phyloP scores from a whole-genome alignment of 2,797 vertebrate species.

The Clamator glandarius region DNA sequence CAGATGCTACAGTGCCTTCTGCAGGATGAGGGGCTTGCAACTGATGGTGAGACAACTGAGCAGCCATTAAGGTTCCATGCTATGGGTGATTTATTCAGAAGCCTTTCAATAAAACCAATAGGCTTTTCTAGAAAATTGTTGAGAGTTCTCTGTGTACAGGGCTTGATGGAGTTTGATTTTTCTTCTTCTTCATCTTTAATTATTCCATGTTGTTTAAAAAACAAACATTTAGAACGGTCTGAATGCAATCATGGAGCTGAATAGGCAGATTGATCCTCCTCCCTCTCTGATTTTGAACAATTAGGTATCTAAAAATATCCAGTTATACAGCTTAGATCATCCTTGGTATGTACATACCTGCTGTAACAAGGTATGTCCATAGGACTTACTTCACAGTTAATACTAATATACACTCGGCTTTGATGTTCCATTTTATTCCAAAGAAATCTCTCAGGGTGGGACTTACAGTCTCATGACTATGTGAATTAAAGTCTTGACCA shows the following conservation, averaged over 20 bases:
- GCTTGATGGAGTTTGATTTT: neutral
- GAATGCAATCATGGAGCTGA: neutral
- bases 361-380: neutral
- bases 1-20: neutral
- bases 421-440: neutral
- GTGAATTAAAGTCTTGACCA: neutral
- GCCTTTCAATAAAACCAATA: neutral
- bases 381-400: neutral
- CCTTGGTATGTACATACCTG: too few relatives aligned
- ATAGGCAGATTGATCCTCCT: too few relatives aligned
- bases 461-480: neutral
- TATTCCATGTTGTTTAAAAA: neutral
- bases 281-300: neutral
- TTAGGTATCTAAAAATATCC: neutral
- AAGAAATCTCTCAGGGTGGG: neutral
- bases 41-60: neutral
- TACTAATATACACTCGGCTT: neutral
- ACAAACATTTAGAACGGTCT: neutral
- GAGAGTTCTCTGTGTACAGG: neutral
- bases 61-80: neutral
- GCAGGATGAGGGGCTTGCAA: neutral
- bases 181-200: neutral
- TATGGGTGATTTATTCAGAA: neutral
- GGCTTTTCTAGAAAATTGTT: neutral
- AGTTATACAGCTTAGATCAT: neutral